These are phyloP conservation scores for Synanthedon myopaeformis DNA, from an alignment of 2,888 invertebrate species.

Conservation along the genomic window DNA sequence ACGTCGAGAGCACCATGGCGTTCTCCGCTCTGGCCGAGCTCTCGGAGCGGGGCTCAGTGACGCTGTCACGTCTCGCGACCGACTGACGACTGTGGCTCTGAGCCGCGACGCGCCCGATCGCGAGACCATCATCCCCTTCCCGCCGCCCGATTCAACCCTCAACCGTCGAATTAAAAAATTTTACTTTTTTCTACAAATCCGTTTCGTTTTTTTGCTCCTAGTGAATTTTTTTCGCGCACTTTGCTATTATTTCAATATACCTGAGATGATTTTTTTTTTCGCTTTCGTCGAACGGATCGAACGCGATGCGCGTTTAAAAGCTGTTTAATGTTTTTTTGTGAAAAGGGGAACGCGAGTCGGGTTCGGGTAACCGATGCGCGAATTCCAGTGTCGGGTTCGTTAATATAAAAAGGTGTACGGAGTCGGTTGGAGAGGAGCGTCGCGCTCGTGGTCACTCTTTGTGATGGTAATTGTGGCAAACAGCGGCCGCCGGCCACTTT, in stretches of 20 bases:
- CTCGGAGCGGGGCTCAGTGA: neutral
- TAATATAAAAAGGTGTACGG: constrained; percentile 25
- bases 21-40: neutral
- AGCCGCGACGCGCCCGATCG: constrained; percentile 9
- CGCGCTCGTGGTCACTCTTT: constrained; percentile 24
- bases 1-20: constrained; percentile 53
- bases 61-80: constrained; percentile 6
- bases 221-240: constrained; percentile 66
- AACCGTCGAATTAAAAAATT: constrained; percentile 56
- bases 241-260: constrained; percentile 66
- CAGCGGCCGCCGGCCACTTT: constrained; percentile 19
- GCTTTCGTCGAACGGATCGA: constrained; percentile 45
- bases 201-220: constrained; percentile 67
- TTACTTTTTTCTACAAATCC: constrained; percentile 63
- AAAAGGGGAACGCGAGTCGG: constrained; percentile 56
- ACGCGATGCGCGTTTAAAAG: constrained; percentile 62
- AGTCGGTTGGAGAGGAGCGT: constrained; percentile 15
- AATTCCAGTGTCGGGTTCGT: constrained; percentile 61
- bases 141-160: constrained; percentile 8
- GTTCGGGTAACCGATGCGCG: constrained; percentile 61
- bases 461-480: constrained; percentile 47
- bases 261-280: constrained; percentile 61
- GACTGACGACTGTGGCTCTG: constrained; percentile 4
- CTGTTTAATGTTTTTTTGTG: constrained; percentile 59
- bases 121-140: constrained; percentile 6